Conservation (phyloP, 2,113 vertebrate species). For the Girardinichthys multiradiatus region DNA sequence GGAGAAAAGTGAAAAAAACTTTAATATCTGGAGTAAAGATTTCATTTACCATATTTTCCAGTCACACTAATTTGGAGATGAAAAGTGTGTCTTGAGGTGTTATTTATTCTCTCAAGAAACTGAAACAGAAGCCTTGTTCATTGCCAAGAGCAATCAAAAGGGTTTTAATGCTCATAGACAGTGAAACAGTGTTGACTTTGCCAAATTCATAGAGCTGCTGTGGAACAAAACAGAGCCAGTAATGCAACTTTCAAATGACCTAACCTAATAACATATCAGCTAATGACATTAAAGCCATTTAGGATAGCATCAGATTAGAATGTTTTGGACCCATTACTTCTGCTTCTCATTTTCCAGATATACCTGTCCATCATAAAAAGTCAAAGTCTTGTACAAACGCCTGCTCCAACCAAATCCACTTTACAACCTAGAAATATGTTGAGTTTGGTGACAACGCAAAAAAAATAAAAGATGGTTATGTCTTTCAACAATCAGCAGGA, state of each 20-base stretch:
- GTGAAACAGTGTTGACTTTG: conserved; percentile 37
- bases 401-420: too few species aligned
- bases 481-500: conserved; percentile 52
- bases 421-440: too few species aligned
- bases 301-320: not conserved
- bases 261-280: not conserved
- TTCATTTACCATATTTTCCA: conserved; percentile 35
- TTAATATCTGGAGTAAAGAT: conserved; percentile 24
- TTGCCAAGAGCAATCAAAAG: conserved; percentile 42
- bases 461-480: conserved; percentile 12
- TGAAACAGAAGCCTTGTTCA: conserved; percentile 33
- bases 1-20: not conserved
- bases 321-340: not conserved
- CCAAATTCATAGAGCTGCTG: conserved; percentile 6
- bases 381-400: not conserved
- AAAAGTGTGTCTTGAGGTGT: conserved; percentile 43
- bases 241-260: not conserved
- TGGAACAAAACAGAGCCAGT: not conserved
- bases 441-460: not conserved
- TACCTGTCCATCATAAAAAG: not conserved
- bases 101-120: conserved; percentile 31
- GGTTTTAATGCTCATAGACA: conserved; percentile 44
- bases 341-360: not conserved
- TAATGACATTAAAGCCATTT: not conserved
- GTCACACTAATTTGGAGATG: conserved; percentile 35